phyloP scores from a whole-genome alignment of 1,140 invertebrate species.

The Tetramorium parvispinum region DNA sequence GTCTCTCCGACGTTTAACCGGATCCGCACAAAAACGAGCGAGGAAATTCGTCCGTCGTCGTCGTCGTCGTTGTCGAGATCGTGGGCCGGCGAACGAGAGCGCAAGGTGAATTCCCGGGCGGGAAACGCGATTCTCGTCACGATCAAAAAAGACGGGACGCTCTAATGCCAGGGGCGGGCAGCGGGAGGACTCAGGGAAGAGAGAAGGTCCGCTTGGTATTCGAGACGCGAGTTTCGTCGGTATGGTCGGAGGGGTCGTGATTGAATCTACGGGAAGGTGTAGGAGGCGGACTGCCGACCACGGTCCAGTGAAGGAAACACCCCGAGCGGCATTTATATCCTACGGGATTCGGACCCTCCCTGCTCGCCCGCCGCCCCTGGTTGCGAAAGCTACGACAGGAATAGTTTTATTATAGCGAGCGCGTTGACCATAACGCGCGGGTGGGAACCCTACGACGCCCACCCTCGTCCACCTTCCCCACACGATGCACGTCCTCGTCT shows the following conservation, averaged over 20 bases:
- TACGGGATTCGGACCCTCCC: constrained; percentile 62
- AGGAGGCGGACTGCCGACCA: constrained; percentile 63
- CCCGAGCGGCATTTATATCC: constrained; percentile 78
- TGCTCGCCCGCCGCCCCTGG: background rate
- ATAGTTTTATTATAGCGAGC: constrained; percentile 81
- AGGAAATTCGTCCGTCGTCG: constrained; percentile 34
- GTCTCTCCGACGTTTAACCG: constrained; percentile 5
- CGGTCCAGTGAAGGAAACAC: constrained; percentile 78
- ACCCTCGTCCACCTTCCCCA: background rate
- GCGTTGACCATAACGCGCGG: constrained; percentile 73
- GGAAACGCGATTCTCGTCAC: constrained; percentile 73
- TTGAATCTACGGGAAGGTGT: constrained; percentile 75
- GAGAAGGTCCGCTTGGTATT: constrained; percentile 79
- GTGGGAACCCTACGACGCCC: constrained; percentile 26
- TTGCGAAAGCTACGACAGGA: constrained; percentile 66
- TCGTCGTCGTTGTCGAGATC: background rate
- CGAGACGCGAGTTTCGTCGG: constrained; percentile 74
- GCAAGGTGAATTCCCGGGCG: constrained; percentile 58
- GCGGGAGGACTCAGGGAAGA: constrained; percentile 44
- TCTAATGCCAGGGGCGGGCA: constrained; percentile 67
- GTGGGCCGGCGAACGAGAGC: background rate
- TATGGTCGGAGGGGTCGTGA: constrained; percentile 77
- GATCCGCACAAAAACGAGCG: constrained; percentile 45
- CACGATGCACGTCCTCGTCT: background rate
- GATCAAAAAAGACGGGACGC: constrained; percentile 73